Base-by-base conservation (phyloP, 2,888 invertebrate genomes). In the Diaperis boleti region DNA sequence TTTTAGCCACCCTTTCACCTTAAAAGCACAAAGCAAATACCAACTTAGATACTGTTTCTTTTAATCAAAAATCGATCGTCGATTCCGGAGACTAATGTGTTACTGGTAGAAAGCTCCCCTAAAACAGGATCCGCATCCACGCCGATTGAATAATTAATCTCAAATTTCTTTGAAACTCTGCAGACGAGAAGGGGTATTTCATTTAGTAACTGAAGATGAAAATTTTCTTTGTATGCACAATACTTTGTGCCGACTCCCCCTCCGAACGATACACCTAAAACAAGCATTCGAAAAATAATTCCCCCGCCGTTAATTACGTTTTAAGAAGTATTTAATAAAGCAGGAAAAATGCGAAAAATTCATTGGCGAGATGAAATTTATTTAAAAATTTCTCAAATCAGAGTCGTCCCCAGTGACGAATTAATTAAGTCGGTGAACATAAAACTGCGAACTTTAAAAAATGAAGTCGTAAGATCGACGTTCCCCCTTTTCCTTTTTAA, bases 391-490 rank as follows among this genome's bases (percentile, higher is more conserved):
- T 72, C 67, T 60, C 68, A 70, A 76, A 75, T 76, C 76, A 72
- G 70, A 72, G 65, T 69, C 69, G 71, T 72, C 76, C 78, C 77
- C 72, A 74, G 79, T 78, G 80, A 79, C 80, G 79, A 80, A 80
- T 81, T 82, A 82, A 82, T 82, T 82, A 82, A 81, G 79, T 80
- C 70, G 67, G 59, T 59, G 73, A 72, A 74, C 75, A 76, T 75
- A 74, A 76, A 76, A 75, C 75, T 75, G 77, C 74, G 71, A 77
- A 77, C 70, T 72, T 63, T 65, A 74, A 76, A 76, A 79, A 79
- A 79, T 79, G 76, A 79, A 79, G 78, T 78, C 78, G 73, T 72
- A 76, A 76, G 72, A 74, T 70, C 74, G 72, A 66, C 72, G 69
- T 68, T 67, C 74, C 76, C 77, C 74, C 71, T 76, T 78, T 75